A percentile compares a stretch with the other conserved stretches of the same genome.
These are phyloP conservation scores for Struthidea cinerea DNA, from an alignment of 2,113 vertebrate species.

Conservation along the genomic window DNA sequence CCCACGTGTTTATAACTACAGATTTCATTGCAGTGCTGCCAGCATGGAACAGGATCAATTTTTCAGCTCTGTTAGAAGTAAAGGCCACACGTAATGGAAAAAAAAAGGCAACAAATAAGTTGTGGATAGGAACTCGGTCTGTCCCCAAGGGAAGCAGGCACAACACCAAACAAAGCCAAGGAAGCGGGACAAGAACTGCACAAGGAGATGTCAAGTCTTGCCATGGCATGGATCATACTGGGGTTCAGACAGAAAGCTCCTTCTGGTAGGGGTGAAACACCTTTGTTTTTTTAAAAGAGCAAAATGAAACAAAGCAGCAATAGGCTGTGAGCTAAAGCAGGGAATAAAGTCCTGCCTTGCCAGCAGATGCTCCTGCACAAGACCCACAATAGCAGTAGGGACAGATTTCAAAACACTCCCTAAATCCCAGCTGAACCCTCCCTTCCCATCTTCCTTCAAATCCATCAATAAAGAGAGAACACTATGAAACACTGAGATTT, in stretches of 20 bases:
- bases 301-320: not conserved
- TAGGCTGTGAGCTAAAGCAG: not conserved
- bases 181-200: not conserved
- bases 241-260: not conserved
- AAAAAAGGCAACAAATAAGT: not conserved
- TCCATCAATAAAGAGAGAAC: not conserved
- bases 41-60: not conserved
- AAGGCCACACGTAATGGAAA: not conserved
- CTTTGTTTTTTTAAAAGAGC: not conserved
- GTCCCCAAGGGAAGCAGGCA: not conserved
- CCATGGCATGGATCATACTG: not conserved
- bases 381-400: not conserved
- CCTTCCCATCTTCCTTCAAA: not conserved
- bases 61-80: not conserved
- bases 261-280: not conserved
- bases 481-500: not conserved
- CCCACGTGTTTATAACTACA: not conserved
- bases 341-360: not conserved
- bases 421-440: not conserved
- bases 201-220: not conserved
- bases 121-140: fast-evolving
- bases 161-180: not conserved
- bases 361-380: not conserved
- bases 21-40: not conserved
- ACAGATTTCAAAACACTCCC: not conserved